Conservation (phyloP, 1,140 invertebrate genomes). For the Acromyrmex heyeri region DNA sequence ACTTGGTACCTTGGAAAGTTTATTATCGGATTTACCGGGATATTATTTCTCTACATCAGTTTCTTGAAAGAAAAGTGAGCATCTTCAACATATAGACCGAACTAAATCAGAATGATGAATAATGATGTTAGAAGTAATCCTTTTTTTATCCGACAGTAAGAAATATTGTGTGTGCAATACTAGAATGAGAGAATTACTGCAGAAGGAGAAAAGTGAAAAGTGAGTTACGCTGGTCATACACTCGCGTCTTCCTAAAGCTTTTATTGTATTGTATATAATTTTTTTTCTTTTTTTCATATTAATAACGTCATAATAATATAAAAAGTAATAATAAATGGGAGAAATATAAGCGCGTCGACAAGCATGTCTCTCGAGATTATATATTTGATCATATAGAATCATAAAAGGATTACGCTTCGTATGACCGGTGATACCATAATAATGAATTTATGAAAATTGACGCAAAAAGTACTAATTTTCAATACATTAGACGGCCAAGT, state of each 20-base stretch:
- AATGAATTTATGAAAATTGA: constrained; percentile 63
- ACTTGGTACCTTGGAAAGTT: constrained; percentile 81
- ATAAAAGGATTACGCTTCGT: constrained; percentile 56
- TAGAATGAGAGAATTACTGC: constrained; percentile 52
- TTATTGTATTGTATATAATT: constrained; percentile 17
- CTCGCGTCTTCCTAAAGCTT: constrained; percentile 44
- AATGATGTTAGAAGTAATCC: constrained; percentile 8
- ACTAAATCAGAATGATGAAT: not conserved
- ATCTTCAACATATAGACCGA: not conserved
- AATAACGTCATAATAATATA: not conserved
- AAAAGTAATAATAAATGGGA: not conserved
- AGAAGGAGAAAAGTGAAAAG: constrained; percentile 65
- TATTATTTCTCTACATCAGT: constrained; percentile 77
- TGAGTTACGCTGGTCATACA: constrained; percentile 75
- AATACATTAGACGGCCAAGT: constrained; percentile 60
- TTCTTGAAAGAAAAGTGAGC: constrained; percentile 77
- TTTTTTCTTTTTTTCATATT: not conserved
- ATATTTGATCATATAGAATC: not conserved
- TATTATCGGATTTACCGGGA: constrained; percentile 75
- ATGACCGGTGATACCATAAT: constrained; percentile 62
- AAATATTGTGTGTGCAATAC: constrained; percentile 63
- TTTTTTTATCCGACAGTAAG: constrained; percentile 58
- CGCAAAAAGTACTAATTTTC: constrained; percentile 72
- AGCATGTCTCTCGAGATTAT: not conserved
- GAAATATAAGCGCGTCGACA: not conserved